phyloP scores from a whole-genome alignment of 2,113 vertebrate species.

The Desmodus rotundus region DNA sequence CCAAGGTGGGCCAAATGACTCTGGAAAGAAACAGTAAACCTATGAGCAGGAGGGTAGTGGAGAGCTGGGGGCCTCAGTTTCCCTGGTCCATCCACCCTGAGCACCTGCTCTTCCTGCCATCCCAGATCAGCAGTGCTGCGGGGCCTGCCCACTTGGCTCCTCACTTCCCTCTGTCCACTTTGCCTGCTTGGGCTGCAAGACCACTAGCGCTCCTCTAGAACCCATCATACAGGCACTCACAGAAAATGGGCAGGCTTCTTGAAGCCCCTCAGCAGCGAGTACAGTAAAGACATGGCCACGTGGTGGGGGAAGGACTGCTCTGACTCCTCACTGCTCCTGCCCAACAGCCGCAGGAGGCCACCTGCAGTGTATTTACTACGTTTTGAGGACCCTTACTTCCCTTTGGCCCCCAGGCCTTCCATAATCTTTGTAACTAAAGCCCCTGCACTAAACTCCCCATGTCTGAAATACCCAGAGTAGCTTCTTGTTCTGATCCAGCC shows the following conservation, averaged over 20 bases:
- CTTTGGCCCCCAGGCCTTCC: background rate
- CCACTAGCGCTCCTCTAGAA: background rate
- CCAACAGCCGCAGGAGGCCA: too few relatives aligned
- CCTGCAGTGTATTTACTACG: background rate
- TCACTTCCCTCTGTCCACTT: background rate
- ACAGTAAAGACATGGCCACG: background rate
- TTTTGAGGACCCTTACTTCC: background rate
- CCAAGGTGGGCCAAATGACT: background rate
- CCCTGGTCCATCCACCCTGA: background rate
- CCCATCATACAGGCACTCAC: background rate
- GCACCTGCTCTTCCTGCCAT: background rate
- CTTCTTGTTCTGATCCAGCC: background rate
- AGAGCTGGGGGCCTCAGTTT: background rate
- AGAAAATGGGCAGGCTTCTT: background rate
- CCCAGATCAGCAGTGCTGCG: background rate
- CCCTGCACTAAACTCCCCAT: background rate
- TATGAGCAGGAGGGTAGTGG: rapidly evolving
- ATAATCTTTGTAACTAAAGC: background rate
- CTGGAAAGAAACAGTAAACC: background rate
- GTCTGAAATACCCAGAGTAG: background rate
- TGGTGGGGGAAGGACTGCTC: background rate
- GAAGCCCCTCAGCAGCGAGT: too few relatives aligned
- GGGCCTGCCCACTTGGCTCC: background rate
- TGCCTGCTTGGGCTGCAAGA: background rate
- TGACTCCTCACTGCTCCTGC: background rate